Conservation (phyloP, 92 coral and sea anemone species). For the Zoanthus solanderi region DNA sequence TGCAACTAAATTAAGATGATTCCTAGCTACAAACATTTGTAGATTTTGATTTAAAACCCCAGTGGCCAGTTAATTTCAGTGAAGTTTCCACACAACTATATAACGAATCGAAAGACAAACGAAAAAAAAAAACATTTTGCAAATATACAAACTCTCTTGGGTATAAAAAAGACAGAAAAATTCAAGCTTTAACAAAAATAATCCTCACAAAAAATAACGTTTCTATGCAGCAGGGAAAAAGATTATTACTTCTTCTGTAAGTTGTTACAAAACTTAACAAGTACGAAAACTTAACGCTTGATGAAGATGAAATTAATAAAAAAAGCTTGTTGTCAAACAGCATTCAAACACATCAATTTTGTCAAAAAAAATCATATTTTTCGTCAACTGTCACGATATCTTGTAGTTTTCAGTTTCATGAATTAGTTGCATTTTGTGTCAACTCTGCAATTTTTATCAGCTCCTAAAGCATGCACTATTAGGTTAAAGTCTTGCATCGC, state of each 20-base stretch:
- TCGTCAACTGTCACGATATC: not conserved
- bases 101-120: not conserved
- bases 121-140: too few relatives aligned
- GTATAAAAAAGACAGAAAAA: not conserved
- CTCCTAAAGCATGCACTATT: too few relatives aligned
- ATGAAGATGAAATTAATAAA: slow-evolving; percentile 52
- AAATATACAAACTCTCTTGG: too few relatives aligned
- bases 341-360: not conserved
- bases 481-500: too few relatives aligned
- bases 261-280: slow-evolving; percentile 11
- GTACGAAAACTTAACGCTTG: slow-evolving; percentile 3
- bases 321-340: slow-evolving; percentile 26
- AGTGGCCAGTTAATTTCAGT: too few relatives aligned
- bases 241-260: not conserved
- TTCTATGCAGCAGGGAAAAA: not conserved
- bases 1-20: too few relatives aligned
- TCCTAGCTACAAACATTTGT: too few relatives aligned
- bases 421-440: too few relatives aligned
- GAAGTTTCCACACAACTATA: not conserved
- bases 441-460: too few relatives aligned
- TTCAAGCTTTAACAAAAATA: not conserved
- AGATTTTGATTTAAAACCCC: too few relatives aligned
- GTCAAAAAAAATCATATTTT: slow-evolving; percentile 6
- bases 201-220: not conserved
- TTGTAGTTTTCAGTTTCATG: too few relatives aligned